Conservation (phyloP, 2,888 invertebrate species). For the Nomada flava region DNA sequence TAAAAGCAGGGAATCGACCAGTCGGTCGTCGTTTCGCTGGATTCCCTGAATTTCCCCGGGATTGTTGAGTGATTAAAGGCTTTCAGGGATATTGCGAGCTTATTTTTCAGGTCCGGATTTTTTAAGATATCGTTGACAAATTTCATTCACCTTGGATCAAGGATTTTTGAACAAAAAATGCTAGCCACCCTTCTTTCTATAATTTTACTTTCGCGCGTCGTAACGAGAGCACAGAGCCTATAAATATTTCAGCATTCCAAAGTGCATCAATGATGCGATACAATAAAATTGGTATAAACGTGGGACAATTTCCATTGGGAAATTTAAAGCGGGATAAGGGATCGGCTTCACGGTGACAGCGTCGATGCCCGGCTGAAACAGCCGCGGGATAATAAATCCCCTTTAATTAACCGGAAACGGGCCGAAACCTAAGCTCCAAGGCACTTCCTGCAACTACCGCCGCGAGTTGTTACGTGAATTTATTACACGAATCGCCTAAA, state of each 20-base stretch:
- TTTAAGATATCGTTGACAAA: too few species aligned
- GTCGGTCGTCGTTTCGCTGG: background rate
- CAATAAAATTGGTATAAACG: background rate
- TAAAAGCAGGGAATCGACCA: background rate
- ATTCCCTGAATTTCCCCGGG: background rate
- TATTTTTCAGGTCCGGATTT: too few species aligned
- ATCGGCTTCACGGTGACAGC: conserved; percentile 9
- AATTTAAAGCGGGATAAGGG: background rate
- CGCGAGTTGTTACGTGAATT: conserved; percentile 51
- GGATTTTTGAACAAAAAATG: too few species aligned
- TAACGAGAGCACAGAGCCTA: background rate
- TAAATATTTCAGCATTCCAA: background rate
- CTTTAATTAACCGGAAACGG: conserved; percentile 58
- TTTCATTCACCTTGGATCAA: too few species aligned
- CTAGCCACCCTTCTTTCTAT: too few species aligned
- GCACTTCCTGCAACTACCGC: conserved; percentile 45
- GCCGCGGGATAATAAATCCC: conserved; percentile 48
- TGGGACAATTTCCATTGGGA: conserved; percentile 1
- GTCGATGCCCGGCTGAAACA: conserved; percentile 31
- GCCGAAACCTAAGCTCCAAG: conserved; percentile 40
- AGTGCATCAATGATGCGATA: background rate
- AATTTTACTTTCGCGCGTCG: too few species aligned
- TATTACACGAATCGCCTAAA: conserved; percentile 55
- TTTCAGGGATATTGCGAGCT: too few species aligned
- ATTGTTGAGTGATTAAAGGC: background rate